These are phyloP conservation scores for Cartodere bifasciata DNA, from an alignment of 2,888 invertebrate genomes.

Conservation along the genomic window DNA sequence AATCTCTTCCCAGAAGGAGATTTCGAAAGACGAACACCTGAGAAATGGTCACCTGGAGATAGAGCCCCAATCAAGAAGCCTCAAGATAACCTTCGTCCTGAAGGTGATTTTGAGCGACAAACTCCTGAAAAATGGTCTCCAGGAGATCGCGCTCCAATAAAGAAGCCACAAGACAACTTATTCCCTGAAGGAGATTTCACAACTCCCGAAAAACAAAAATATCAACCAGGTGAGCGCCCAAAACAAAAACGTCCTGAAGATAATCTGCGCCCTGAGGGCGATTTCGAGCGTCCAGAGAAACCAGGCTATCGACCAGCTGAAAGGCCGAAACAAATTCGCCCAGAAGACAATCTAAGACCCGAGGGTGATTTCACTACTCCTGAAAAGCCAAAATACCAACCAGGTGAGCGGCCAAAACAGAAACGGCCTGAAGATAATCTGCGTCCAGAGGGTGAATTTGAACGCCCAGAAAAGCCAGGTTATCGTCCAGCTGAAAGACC, in stretches of 20 bases:
- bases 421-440: slow-evolving; percentile 40
- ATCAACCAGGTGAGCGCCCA: slow-evolving; percentile 26
- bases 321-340: slow-evolving; percentile 29
- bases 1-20: slow-evolving; percentile 51
- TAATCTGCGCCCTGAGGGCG: slow-evolving; percentile 40
- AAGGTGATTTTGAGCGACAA: slow-evolving; percentile 37
- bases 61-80: slow-evolving; percentile 32
- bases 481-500: slow-evolving; percentile 33
- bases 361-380: slow-evolving; percentile 36
- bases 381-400: slow-evolving; percentile 21
- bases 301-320: slow-evolving; percentile 32
- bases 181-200: slow-evolving; percentile 39
- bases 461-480: slow-evolving; percentile 22
- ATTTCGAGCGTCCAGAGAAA: slow-evolving; percentile 39
- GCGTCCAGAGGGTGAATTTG: slow-evolving; percentile 33
- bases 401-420: slow-evolving; percentile 32
- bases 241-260: slow-evolving; percentile 27
- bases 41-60: slow-evolving; percentile 34
- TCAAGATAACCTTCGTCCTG: slow-evolving; percentile 35
- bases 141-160: slow-evolving; percentile 33
- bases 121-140: slow-evolving; percentile 30
- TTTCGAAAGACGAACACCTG: slow-evolving; percentile 37
- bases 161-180: slow-evolving; percentile 36
- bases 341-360: slow-evolving; percentile 37
- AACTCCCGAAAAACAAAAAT: slow-evolving; percentile 23